Percentiles rank a stretch among this genome's conserved stretches.
Conservation (phyloP, 2,888 invertebrate species). For the Dusona sp. region DNA sequence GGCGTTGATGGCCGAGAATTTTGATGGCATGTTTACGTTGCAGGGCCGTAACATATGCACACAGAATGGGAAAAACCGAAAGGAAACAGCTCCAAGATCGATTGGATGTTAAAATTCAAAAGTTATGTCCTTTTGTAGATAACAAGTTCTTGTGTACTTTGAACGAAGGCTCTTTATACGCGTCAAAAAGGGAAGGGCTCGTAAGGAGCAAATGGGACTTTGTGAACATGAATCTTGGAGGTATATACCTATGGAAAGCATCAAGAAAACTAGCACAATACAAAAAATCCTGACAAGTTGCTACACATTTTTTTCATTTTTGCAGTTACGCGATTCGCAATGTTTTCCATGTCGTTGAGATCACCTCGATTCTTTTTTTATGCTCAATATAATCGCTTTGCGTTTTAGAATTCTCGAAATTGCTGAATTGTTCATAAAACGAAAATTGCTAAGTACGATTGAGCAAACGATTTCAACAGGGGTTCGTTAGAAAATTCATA, state of each 20-base stretch:
- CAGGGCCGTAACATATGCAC: neutral
- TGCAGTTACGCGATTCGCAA: no score
- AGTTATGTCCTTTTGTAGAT: constrained; percentile 3
- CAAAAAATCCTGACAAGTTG: constrained; percentile 9
- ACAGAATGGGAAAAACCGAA: neutral
- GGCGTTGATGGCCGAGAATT: constrained; percentile 15
- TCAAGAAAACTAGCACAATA: constrained; percentile 7
- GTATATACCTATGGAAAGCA: neutral
- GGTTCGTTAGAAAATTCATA: no score
- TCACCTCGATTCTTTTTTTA: no score
- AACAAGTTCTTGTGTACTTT: neutral
- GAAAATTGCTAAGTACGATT: no score
- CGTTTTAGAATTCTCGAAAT: no score
- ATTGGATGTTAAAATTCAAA: neutral
- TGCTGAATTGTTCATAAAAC: no score
- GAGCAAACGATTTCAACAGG: no score
- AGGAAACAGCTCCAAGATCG: neutral
- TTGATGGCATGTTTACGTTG: constrained; percentile 15
- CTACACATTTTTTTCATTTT: no score
- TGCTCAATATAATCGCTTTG: no score
- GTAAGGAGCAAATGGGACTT: constrained; percentile 46
- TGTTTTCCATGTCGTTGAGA: no score
- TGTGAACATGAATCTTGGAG: constrained; percentile 13
- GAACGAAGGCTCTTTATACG: constrained; percentile 28
- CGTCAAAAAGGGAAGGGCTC: constrained; percentile 46